Base-by-base conservation (phyloP, 2,888 invertebrate species). In the Drosophila anomalata region DNA sequence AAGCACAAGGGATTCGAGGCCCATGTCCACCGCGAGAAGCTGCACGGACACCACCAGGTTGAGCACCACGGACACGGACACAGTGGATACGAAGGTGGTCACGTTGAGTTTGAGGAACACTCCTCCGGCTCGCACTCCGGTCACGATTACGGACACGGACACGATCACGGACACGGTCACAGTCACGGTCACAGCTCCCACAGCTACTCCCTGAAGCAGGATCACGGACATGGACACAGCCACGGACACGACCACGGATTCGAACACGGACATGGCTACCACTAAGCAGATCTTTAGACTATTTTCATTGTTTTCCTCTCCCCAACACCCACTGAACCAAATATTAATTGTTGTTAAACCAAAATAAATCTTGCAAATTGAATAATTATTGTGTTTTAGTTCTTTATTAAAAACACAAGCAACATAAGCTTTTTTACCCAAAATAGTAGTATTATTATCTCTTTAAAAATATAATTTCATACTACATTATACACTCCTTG, bases 1-100 rank as follows among this genome's bases (percentile, higher is more conserved):
- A 89, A 89, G 62, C 89, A 89, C 65, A 86, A 77, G 69, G 89
- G 89, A 1, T 89, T 89, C 75, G 75, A 88, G 66, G 89, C 89
- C 0, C 76, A 77, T 1, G 89, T 89, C 11, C 77, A 77, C 14
- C 80, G 86, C 41, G 89, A 89, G 66, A 87, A 87, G 41, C 47
- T 82, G 42, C 77, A 83, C 36, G 77, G 79, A 20, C 81, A 85
- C 33, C 77, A 87, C 33, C 68, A 68, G 39, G 75, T 65, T 9
- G 75, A 55, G 20, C 84, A 87, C 22, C 82, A 87, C 42, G 48
- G 20, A 6, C 61, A 61, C 5, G 78, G 73, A n/a, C 85, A 85
- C 69, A 75, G 74, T 44, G 85, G 85, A 52, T 81, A 85, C 12
- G 79, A 76, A 31, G 83, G 87, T 22, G 86, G 86, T 4, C 60